Conservation (phyloP, 2,113 vertebrate genomes). For the Neofelis nebulosa region DNA sequence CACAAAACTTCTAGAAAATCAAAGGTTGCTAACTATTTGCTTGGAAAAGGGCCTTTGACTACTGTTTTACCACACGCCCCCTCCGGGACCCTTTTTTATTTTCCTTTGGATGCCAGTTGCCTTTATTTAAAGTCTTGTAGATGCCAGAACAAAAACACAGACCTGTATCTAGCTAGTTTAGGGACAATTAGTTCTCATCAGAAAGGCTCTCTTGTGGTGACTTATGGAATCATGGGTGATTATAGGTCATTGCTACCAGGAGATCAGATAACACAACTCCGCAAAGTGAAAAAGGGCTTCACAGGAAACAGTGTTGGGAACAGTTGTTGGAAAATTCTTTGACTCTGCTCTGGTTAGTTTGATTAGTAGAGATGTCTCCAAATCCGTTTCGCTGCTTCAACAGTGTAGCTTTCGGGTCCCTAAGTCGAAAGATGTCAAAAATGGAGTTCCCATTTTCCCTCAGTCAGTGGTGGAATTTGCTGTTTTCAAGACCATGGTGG, state of each 20-base stretch:
- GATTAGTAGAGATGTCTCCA: neutral
- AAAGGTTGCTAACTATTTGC: neutral
- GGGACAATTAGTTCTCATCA: neutral
- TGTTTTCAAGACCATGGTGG: neutral
- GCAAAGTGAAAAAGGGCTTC: neutral
- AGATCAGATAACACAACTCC: neutral
- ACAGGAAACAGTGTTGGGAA: neutral
- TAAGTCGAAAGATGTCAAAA: neutral
- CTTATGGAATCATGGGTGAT: neutral
- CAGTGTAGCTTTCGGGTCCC: neutral
- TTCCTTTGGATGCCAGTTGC: neutral
- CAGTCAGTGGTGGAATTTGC: neutral
- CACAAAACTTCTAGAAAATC: neutral
- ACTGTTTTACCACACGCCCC: accelerated
- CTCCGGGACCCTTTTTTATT: neutral
- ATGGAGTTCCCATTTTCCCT: neutral
- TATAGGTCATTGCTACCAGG: neutral
- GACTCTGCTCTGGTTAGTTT: neutral
- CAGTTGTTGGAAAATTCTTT: neutral
- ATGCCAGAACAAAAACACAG: neutral
- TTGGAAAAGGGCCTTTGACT: neutral
- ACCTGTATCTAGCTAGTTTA: neutral
- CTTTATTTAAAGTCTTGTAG: neutral
- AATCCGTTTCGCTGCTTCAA: neutral
- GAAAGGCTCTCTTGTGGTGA: neutral